phyloP scores from a whole-genome alignment of 53 echinoderm and acorn worm species.

The Holothuria scabra region DNA sequence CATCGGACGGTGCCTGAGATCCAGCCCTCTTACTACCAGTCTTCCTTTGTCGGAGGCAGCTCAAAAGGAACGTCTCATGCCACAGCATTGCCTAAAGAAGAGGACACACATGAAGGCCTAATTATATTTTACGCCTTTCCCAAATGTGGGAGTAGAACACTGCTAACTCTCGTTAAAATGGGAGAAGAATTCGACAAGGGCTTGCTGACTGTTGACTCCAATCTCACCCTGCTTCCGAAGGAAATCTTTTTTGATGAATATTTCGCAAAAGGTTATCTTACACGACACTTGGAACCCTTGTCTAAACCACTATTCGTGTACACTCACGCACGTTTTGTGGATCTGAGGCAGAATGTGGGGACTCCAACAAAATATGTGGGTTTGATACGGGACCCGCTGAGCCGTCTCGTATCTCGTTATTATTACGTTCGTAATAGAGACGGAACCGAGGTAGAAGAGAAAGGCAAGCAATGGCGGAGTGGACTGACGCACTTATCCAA shows the following conservation, averaged over 20 bases:
- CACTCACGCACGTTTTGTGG: constrained; percentile 27
- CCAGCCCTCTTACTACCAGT: too few relatives aligned
- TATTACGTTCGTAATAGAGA: constrained; percentile 19
- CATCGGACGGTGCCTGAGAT: too few relatives aligned
- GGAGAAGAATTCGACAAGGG: neutral
- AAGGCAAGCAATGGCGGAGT: constrained; percentile 12
- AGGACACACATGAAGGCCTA: too few relatives aligned
- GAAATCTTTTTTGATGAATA: neutral
- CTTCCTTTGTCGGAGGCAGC: too few relatives aligned
- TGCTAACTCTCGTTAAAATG: neutral
- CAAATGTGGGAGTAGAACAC: constrained; percentile 30
- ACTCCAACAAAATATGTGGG: neutral
- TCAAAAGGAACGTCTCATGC: too few relatives aligned
- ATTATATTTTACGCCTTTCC: constrained; percentile 24
- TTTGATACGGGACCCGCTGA: constrained; percentile 11
- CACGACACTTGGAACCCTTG: neutral
- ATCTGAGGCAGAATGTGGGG: neutral
- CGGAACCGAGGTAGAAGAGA: neutral
- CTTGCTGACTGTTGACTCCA: neutral
- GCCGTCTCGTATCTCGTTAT: constrained; percentile 21
- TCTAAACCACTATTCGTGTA: constrained; percentile 25
- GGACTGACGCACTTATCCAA: neutral
- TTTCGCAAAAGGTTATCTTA: neutral
- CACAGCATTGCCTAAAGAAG: too few relatives aligned
- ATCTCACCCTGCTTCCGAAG: neutral